A percentile compares a stretch with the other conserved stretches of the same genome.
These are phyloP conservation scores for Meteorus colon DNA, from an alignment of 2,888 invertebrate species.

Conservation along the genomic window DNA sequence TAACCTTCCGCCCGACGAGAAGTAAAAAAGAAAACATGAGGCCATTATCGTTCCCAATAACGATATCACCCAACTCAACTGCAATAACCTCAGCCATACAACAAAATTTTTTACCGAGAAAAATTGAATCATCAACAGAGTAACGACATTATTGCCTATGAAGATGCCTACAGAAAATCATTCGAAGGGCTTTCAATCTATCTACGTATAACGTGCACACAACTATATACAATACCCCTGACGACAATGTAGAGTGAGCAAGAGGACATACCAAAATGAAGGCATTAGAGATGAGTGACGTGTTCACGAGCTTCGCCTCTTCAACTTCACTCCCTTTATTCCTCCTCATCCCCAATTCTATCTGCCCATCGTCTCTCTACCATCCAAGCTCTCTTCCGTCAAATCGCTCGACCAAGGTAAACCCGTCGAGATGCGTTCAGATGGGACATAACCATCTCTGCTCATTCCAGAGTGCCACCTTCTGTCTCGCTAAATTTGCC, in stretches of 20 bases:
- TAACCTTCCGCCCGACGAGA: not conserved
- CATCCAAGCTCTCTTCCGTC: slow-evolving; percentile 55
- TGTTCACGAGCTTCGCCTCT: slow-evolving; percentile 62
- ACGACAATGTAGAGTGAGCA: slow-evolving; percentile 42
- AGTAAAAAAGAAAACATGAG: slow-evolving; percentile 34
- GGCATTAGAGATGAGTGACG: slow-evolving; percentile 69
- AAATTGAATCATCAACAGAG: slow-evolving; percentile 69
- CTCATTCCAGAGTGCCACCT: slow-evolving; percentile 42
- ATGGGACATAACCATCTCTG: slow-evolving; percentile 51
- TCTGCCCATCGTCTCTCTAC: slow-evolving; percentile 31
- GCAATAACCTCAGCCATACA: slow-evolving; percentile 67
- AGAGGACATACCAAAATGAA: slow-evolving; percentile 64
- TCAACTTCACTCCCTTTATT: slow-evolving; percentile 33
- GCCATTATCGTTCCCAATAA: slow-evolving; percentile 46
- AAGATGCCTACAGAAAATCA: slow-evolving; percentile 13
- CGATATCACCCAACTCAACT: slow-evolving; percentile 48
- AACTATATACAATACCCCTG: not conserved
- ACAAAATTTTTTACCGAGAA: slow-evolving; percentile 66
- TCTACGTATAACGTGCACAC: not conserved
- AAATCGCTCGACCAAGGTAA: slow-evolving; percentile 60
- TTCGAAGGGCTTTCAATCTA: not conserved
- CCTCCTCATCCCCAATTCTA: slow-evolving; percentile 33
- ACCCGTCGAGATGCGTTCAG: slow-evolving; percentile 56
- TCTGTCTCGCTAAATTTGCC: slow-evolving; percentile 37
- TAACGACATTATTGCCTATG: slow-evolving; percentile 65